These are phyloP conservation scores for Gopherus evgoodei DNA, from an alignment of 2,113 vertebrate genomes.

Conservation along the genomic window DNA sequence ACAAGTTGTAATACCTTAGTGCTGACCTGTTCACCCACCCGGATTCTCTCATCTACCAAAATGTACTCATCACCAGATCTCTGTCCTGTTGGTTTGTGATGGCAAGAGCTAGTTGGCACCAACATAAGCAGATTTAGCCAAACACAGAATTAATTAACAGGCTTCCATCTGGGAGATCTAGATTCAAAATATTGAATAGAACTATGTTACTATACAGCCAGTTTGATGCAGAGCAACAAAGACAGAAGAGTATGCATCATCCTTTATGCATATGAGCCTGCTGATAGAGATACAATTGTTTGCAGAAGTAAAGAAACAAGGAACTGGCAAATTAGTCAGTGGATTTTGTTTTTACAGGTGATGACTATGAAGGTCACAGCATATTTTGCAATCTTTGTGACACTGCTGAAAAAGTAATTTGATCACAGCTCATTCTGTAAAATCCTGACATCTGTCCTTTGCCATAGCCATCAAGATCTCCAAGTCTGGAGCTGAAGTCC, in stretches of 20 bases:
- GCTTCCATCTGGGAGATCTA: neutral
- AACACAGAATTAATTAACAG: neutral
- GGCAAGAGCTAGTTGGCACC: neutral
- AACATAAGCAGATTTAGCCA: neutral
- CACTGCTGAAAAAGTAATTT: neutral
- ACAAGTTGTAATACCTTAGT: neutral
- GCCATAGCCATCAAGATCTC: neutral
- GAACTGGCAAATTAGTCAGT: neutral
- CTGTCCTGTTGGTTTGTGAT: neutral
- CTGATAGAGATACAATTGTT: neutral
- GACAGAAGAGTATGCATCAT: neutral
- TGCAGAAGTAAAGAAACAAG: neutral
- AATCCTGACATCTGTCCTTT: neutral
- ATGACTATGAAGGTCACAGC: neutral
- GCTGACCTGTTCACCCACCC: neutral
- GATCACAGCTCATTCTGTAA: neutral
- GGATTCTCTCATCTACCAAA: neutral
- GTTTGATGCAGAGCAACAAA: neutral
- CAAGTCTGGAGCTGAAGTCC: neutral
- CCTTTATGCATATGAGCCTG: neutral
- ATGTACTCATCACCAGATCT: neutral
- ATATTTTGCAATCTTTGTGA: neutral
- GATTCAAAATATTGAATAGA: neutral
- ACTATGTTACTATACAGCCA: neutral
- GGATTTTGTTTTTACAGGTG: neutral